A percentile compares a stretch with the other conserved stretches of the same genome.
Conservation (phyloP, 2,113 vertebrate genomes). For the Phalacrocorax carbo region DNA sequence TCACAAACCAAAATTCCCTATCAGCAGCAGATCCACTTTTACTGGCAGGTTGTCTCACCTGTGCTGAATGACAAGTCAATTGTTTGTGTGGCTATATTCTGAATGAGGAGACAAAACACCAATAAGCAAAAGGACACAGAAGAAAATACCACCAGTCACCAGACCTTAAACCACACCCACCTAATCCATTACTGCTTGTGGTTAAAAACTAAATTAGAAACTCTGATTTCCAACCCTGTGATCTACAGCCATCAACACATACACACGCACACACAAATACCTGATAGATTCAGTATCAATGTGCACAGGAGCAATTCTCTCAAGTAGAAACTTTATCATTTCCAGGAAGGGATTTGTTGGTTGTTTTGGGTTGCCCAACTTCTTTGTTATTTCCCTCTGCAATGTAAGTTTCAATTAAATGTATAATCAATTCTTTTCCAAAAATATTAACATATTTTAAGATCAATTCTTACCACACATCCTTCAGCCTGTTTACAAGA, state of each 20-base stretch:
- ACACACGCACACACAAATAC: slow-evolving; percentile 58
- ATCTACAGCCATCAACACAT: background rate
- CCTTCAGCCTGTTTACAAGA: slow-evolving; percentile 86
- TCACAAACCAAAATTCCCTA: background rate
- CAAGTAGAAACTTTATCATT: slow-evolving; percentile 90
- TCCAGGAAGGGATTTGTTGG: slow-evolving; percentile 88
- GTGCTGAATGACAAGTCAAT: background rate
- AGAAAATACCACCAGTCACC: background rate
- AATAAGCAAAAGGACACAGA: background rate
- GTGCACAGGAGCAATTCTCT: slow-evolving; percentile 85
- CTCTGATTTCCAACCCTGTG: background rate
- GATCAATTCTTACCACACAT: slow-evolving; percentile 80
- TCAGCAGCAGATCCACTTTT: background rate
- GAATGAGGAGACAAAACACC: background rate
- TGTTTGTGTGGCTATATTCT: background rate
- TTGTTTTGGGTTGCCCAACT: slow-evolving; percentile 84
- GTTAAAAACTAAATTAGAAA: background rate
- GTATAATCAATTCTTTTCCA: background rate
- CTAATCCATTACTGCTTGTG: background rate
- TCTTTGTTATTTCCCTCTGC: slow-evolving; percentile 86
- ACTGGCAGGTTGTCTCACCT: background rate
- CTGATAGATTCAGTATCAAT: slow-evolving; percentile 87
- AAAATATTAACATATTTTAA: background rate
- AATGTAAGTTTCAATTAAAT: slow-evolving; percentile 56
- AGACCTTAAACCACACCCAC: background rate